Evolutionary conservation across 2,888 invertebrate species (phyloP), one percentile per base, ranked within the genome.

Genomic region (Caenorhabditis drosophilae): DNA sequence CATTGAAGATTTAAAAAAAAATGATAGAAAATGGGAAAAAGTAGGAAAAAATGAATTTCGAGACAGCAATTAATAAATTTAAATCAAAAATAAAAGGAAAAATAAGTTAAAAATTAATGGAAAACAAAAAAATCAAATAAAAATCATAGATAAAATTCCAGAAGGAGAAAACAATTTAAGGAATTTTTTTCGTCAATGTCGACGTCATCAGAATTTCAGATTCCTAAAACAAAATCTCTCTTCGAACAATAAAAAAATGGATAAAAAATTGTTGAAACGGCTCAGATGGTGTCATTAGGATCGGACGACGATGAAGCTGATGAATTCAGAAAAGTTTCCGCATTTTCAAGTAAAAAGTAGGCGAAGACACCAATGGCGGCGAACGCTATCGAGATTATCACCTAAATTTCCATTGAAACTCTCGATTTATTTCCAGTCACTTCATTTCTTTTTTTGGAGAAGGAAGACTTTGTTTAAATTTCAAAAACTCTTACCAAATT

Each of bases 291-390:
- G 26, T 55, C 47, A 9, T 55, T 51, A 6, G 34, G 9, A n/a
- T 42, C 40, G 25, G 54, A 38, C 26, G 27, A 45, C 38, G 12
- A 36, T 15, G 42, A 52, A 34, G 23, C 2, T 6, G 20, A 22
- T 12, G 42, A 22, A 12, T 9, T 20, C 50, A 44, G 47, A 25
- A 42, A 20, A 11, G 46, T 31, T 35, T 62, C 57, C 7, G 46
- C 52, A 27, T 64, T 64, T 42, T 64, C 64, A 36, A 64, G 26
- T 20, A 64, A 26, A 46, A 55, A 64, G 48, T 54, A 64, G 35
- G 41, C 27, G 44, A 64, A 64, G 27, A 64, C 54, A 26, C 41
- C 56, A 47, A 59, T 46, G 16, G 45, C n/a, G 26, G 51, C 36
- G 44, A 64, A 40, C 20, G 47, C 20, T 15, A 50, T 9, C 1